These are phyloP conservation scores for Catamblyrhynchus diadema DNA, from an alignment of 2,797 vertebrate genomes.

Conservation along the genomic window DNA sequence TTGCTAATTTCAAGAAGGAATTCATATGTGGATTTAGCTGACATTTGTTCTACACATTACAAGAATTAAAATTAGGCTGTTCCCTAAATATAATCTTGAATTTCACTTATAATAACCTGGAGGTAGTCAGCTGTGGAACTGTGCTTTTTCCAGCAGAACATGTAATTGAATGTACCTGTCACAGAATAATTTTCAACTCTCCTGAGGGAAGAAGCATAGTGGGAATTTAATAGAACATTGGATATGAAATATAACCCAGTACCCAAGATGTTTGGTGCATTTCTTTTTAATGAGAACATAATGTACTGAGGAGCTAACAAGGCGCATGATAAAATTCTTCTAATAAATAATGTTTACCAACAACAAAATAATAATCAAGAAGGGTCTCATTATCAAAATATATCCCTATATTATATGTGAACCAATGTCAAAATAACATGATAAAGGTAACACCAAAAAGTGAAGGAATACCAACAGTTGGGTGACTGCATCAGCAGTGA, in stretches of 20 bases:
- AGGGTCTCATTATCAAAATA: background rate
- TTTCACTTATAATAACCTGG: slow-evolving; percentile 41
- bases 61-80: slow-evolving; percentile 12
- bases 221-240: slow-evolving; percentile 39
- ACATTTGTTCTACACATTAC: background rate
- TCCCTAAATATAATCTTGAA: slow-evolving; percentile 40
- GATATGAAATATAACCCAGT: slow-evolving; percentile 26
- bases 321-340: background rate
- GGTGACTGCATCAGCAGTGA: background rate
- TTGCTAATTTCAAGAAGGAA: background rate
- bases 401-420: background rate
- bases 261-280: background rate
- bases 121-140: slow-evolving; percentile 31
- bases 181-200: slow-evolving; percentile 38
- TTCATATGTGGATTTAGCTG: background rate
- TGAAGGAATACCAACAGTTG: background rate
- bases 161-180: slow-evolving; percentile 55
- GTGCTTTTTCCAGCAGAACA: slow-evolving; percentile 33
- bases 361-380: background rate
- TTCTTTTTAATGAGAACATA: slow-evolving; percentile 38
- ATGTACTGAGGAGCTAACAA: background rate
- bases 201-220: background rate
- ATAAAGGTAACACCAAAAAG: background rate
- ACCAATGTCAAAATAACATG: background rate
- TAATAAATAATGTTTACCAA: background rate